Base-by-base conservation (phyloP, 2,888 invertebrate genomes). In the Cyclophora albipunctata region DNA sequence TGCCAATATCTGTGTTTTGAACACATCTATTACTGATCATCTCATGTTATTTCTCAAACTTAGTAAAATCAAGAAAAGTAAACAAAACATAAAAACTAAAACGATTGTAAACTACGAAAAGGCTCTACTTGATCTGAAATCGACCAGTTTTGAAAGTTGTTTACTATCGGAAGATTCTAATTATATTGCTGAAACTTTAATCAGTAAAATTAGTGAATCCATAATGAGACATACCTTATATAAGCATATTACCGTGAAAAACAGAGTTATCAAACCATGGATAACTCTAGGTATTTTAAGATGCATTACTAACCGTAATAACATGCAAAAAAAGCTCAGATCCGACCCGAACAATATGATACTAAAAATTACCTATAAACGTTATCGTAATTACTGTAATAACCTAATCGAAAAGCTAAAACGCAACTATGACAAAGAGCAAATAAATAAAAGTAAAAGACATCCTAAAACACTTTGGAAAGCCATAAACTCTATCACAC, bases 211-310 rank as follows among this genome's bases (percentile, higher is more conserved):
- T 5, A 40, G 40, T 7, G n/a, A 40, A 40, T 40, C 7, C n/a
- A 40, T 40, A 7, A n/a, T 3, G 40, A n/a, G n/a, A 3, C 7
- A 6, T 40, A 40, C 40, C 6, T 7, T 40, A 7, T 3, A 6
- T 6, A 40, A 40, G 40, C n/a, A 40, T 40, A 40, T 40, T n/a
- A 7, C 40, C 2, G 3, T n/a, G 3, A 55, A 48, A 45, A 43
- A 50, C 20, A 43, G 53, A 34, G 48, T 42, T n/a, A 48, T 53
- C 3, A 53, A 53, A 43, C 50, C 50, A 1, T 53, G 53, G 53
- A 48, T 52, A 3, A 52, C 52, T 3, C 6, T 34, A 33, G 52
- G 49, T 6, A 40, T 47, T 2, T 34, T 55, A 6, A 46, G 52
- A 1, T 55, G 55, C 34, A 46, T 55, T 4, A 50, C 40, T 20